Conservation (phyloP, 1,140 invertebrate species). For the Sycophaga agraensis region DNA sequence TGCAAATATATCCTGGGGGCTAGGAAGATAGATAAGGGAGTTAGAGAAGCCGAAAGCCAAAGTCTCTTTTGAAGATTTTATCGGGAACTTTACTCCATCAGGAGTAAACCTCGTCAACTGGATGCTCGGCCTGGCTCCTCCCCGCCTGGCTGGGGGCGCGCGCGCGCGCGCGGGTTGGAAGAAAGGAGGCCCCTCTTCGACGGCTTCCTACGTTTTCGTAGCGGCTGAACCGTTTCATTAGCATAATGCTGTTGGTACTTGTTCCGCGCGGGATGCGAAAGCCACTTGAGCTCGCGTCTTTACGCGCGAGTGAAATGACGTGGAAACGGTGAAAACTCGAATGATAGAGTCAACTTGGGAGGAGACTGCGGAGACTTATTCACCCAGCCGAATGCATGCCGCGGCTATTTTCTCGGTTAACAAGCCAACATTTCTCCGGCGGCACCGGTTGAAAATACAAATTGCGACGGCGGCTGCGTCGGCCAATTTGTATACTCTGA, state of each 20-base stretch:
- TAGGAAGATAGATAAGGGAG: too few relatives aligned
- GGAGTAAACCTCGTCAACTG: constrained; percentile 28
- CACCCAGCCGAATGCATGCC: too few relatives aligned
- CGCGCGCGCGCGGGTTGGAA: too few relatives aligned
- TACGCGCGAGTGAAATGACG: constrained; percentile 7
- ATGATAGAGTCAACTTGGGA: constrained; percentile 8
- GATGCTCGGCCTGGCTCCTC: constrained; percentile 8
- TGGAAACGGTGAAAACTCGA: constrained; percentile 10
- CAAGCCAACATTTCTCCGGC: too few relatives aligned
- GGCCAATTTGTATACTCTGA: too few relatives aligned
- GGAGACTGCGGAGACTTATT: neutral
- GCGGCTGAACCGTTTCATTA: constrained; percentile 43
- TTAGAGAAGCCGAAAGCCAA: constrained; percentile 11
- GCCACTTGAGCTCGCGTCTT: constrained; percentile 2
- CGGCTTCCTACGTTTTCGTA: constrained; percentile 37
- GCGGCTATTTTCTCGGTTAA: too few relatives aligned
- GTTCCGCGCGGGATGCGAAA: neutral
- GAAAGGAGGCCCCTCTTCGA: constrained; percentile 27
- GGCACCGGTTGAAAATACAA: too few relatives aligned
- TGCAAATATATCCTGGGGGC: too few relatives aligned
- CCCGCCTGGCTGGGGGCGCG: too few relatives aligned
- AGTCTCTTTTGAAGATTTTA: constrained; percentile 13
- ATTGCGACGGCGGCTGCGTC: too few relatives aligned
- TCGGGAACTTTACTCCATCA: constrained; percentile 12
- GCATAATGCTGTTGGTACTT: constrained; percentile 47